phyloP scores from a whole-genome alignment of 2,797 vertebrate genomes.

The Esox lucius region DNA sequence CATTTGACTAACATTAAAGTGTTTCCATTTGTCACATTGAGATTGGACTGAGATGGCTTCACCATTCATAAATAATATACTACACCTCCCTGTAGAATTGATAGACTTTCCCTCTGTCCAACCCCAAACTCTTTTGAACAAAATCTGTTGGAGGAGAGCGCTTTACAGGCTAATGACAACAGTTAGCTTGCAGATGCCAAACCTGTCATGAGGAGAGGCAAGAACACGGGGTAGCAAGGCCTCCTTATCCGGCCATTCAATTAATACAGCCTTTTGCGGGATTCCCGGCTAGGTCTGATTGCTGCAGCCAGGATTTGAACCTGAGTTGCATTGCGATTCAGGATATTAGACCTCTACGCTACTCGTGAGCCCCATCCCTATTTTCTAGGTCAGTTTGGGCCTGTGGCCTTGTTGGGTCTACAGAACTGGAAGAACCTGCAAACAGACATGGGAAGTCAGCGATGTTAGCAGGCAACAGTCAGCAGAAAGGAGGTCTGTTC shows the following conservation, averaged over 20 bases:
- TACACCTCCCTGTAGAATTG: not conserved
- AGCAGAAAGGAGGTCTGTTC: slow-evolving; percentile 40
- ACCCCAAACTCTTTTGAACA: not conserved
- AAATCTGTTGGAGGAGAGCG: too few relatives aligned
- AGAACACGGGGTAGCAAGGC: too few relatives aligned
- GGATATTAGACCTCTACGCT: too few relatives aligned
- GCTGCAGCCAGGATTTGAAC: too few relatives aligned
- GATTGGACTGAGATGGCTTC: not conserved
- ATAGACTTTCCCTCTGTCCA: slow-evolving; percentile 13
- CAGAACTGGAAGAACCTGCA: slow-evolving; percentile 3
- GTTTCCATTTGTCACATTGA: slow-evolving; percentile 11
- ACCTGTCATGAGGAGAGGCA: too few relatives aligned
- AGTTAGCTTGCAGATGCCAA: too few relatives aligned
- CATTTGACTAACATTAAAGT: not conserved
- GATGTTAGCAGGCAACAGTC: slow-evolving; percentile 33
- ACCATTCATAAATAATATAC: not conserved
- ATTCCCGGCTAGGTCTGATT: too few relatives aligned
- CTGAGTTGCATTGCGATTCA: too few relatives aligned
- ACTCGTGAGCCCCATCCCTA: not conserved
- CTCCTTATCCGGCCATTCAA: too few relatives aligned
- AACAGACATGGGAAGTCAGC: slow-evolving; percentile 31
- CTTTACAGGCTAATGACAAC: too few relatives aligned
- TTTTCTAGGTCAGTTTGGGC: slow-evolving; percentile 32
- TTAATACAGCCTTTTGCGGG: too few relatives aligned
- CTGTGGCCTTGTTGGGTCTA: slow-evolving; percentile 21